Percentiles rank a stretch among this genome's conserved stretches.
These are phyloP conservation scores for Steinernema scapterisci DNA, from an alignment of 2,888 invertebrate genomes.

Conservation along the genomic window DNA sequence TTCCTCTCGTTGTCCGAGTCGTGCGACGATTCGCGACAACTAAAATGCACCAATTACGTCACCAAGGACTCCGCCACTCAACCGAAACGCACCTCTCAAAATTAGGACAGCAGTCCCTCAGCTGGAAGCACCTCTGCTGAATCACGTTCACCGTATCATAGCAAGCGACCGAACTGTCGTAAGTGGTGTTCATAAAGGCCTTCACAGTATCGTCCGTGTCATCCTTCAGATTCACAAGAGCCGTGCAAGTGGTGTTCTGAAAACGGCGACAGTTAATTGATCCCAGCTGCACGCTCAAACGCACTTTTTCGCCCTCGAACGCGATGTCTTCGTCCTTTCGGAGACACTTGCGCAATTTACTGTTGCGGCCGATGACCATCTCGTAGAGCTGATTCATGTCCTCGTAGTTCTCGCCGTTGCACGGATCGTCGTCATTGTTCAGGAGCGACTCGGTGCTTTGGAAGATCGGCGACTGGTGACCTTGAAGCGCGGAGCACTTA, in stretches of 20 bases:
- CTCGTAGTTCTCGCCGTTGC: constrained; percentile 47
- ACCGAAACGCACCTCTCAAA: constrained; percentile 9
- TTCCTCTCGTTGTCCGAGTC: constrained; percentile 25
- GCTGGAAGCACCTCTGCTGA: constrained; percentile 9
- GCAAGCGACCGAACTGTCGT: constrained; percentile 25
- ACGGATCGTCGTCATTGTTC: constrained; percentile 48
- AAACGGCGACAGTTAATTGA: background rate
- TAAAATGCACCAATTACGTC: background rate
- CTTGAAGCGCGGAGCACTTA: constrained; percentile 23
- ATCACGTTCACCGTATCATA: constrained; percentile 20
- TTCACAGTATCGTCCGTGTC: constrained; percentile 23
- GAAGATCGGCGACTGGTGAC: constrained; percentile 27
- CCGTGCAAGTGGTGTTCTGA: background rate
- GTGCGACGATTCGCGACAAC: constrained; percentile 30
- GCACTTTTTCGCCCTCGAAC: constrained; percentile 12
- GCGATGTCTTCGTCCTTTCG: constrained; percentile 2
- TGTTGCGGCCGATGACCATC: constrained; percentile 49
- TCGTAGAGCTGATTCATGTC: constrained; percentile 49
- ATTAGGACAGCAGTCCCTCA: constrained; percentile 22
- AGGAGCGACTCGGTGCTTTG: constrained; percentile 31
- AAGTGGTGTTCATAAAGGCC: constrained; percentile 28
- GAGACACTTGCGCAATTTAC: constrained; percentile 47
- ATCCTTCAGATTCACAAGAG: constrained; percentile 7
- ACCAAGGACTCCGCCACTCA: too few relatives aligned
- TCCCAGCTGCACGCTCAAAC: background rate